Evolutionary conservation across 2,797 vertebrate species (phyloP).

Genomic region (Malacoctenus gilli): DNA sequence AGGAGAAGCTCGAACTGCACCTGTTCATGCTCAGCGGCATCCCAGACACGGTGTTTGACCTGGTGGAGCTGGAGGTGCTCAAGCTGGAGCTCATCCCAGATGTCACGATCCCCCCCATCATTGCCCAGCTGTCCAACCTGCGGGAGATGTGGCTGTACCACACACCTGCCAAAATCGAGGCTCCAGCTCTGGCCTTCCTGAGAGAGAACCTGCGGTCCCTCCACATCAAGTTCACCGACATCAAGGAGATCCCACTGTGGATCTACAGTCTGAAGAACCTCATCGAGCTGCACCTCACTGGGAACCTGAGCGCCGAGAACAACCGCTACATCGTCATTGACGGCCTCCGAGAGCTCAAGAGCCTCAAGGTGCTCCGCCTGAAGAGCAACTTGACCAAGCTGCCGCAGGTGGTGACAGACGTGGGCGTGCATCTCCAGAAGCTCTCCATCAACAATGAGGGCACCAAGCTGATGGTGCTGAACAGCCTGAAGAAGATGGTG

Average conservation of each 20-base stretch:
- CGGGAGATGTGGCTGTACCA: slow-evolving; percentile 98
- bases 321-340: slow-evolving; percentile 96
- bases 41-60: slow-evolving; percentile 95
- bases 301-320: slow-evolving; percentile 95
- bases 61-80: slow-evolving; percentile 93
- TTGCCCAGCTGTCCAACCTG: slow-evolving; percentile 93
- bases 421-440: slow-evolving; percentile 96
- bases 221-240: slow-evolving; percentile 98
- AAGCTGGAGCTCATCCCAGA: slow-evolving; percentile 97
- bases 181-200: slow-evolving; percentile 95
- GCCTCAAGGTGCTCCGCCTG: slow-evolving; percentile 92
- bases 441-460: slow-evolving; percentile 98
- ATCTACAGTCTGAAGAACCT: slow-evolving; percentile 98
- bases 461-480: slow-evolving; percentile 97
- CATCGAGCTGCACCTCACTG: slow-evolving; percentile 93
- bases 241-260: slow-evolving; percentile 98
- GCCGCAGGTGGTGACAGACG: slow-evolving; percentile 95
- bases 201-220: slow-evolving; percentile 93
- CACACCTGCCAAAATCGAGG: slow-evolving; percentile 96
- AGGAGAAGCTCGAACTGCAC: slow-evolving; percentile 96
- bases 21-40: slow-evolving; percentile 99
- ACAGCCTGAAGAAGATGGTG: slow-evolving; percentile 99
- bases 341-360: slow-evolving; percentile 92
- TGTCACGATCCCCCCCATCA: slow-evolving; percentile 97
- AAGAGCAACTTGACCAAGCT: slow-evolving; percentile 98